Evolutionary conservation across 1,140 invertebrate genomes (phyloP), one percentile per base, ranked within the genome.

Genomic region (Akabosia matsudoensis): DNA sequence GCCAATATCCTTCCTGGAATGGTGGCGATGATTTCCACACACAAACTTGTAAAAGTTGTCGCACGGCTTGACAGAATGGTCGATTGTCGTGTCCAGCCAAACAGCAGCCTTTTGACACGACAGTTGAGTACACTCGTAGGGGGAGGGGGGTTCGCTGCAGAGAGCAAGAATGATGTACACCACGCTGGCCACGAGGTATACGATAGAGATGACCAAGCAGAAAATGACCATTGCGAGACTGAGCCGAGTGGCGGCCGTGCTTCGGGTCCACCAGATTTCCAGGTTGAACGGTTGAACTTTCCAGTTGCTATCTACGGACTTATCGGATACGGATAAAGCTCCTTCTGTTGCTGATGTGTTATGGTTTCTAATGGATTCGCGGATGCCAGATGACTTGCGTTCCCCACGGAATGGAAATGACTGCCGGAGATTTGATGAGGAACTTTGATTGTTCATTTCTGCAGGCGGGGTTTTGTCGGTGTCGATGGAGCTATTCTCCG

Each of bases 11-110:
- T 61, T 61, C 54, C n/a, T 22, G 3, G 54, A 16, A 13, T 61
- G 13, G 4, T 61, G 37, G 7, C 37, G 54, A 22, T 61, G 24
- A 7, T 67, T 67, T n/a, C 87, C 87, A 82, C 88, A 88, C 0
- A 86, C 82, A 79, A 85, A 88, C 56, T 85, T 79, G 81, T 86
- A 88, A 73, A 88, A 85, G 81, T 88, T 85, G 13, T 83, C 81
- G 80, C 87, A 88, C 7, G 87, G 87, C 37, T 87, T 84, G 22
- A 83, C 83, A 3, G 82, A 81, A 67, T 70, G 61, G 78, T 87
- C 83, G 78, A 86, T 78, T 33, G 82, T 79, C 76, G 83, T 83
- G 7, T 96, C 87, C 33, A 97, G 91, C 73, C 92, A 89, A 61
- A 92, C 93, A 0, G 95, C 91, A 0, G 94, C 92, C 73, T 31